Evolutionary conservation across 2,113 vertebrate genomes (phyloP).

Genomic region (Urocitellus parryii): DNA sequence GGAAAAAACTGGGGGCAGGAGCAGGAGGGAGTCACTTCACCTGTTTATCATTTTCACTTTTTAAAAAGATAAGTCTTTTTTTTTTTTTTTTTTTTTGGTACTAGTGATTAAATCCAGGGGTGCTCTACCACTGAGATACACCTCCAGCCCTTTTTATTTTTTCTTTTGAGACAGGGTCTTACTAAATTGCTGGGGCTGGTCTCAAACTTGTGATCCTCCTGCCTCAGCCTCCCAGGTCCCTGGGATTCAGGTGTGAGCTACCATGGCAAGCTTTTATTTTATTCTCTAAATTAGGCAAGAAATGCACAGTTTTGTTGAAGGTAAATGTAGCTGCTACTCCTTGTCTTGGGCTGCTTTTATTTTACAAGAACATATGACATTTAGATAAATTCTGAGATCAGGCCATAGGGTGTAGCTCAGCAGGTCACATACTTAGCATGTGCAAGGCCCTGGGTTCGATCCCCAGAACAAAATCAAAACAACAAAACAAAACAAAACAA

Average conservation of each 20-base stretch:
- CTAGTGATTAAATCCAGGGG: background rate
- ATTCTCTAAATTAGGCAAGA: background rate
- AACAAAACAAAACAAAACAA: background rate
- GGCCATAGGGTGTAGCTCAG: background rate
- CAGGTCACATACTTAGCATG: background rate
- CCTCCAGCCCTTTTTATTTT: background rate
- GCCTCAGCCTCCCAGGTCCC: background rate
- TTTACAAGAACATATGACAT: background rate
- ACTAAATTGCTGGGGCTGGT: background rate
- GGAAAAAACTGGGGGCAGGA: background rate
- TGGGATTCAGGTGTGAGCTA: background rate
- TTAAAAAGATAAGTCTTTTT: background rate
- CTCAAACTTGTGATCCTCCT: background rate
- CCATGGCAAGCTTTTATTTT: background rate
- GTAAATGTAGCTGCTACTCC: background rate
- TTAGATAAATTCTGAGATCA: constrained; percentile 32
- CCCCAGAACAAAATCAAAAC: background rate
- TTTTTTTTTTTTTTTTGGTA: background rate
- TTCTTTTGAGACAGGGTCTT: background rate
- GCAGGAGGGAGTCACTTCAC: background rate
- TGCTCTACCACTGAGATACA: too few species aligned
- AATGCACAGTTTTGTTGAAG: background rate
- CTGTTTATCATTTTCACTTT: background rate
- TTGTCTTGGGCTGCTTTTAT: constrained; percentile 14
- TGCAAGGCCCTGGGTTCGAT: background rate